Base-by-base conservation (phyloP, 2,888 invertebrate species). In the Carabus problematicus region DNA sequence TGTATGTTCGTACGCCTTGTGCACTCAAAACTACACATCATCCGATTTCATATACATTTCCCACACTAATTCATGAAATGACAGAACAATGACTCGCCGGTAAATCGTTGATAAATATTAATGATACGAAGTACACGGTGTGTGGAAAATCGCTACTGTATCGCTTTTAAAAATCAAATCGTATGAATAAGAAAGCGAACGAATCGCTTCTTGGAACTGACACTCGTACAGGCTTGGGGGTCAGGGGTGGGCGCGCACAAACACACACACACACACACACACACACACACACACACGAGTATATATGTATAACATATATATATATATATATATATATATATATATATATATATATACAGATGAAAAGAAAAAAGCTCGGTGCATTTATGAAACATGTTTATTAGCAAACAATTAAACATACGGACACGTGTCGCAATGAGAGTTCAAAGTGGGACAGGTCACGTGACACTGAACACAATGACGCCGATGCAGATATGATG, bases 221-320 rank as follows among this genome's bases (percentile, higher is more conserved):
- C 8, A 52, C 0, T 14, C 12, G 19, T 9, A 19, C 52, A 52
- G 52, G 52, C 11, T 29, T 6, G 29, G 29, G 3, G 2, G 29
- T n/a, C n/a, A 12, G 16, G 52, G 52, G 2, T 12, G 8, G 19
- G 52, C 52, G 19, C 11, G 12, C 14, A 59, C 8, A 61, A 45
- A 47, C 2, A 47, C 61, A 45, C 6, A 61, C 40, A 61, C 7
- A 61, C 40, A 61, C 7, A 61, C 40, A 61, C 7, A 61, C 40
- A 61, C 7, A 61, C 40, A 61, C 7, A 61, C 40, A 61, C 7
- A 61, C 18, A 61, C 7, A 61, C 14, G n/a, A n/a, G n/a, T n/a
- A 45, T 47, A 61, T 9, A 61, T 18, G 47, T 18, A 61, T 16
- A n/a, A 45, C 29, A 29, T 29, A 29, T 29, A 29, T 29, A 29